These are phyloP conservation scores for Xestia ashworthii DNA, from an alignment of 2,888 invertebrate genomes.

Conservation along the genomic window DNA sequence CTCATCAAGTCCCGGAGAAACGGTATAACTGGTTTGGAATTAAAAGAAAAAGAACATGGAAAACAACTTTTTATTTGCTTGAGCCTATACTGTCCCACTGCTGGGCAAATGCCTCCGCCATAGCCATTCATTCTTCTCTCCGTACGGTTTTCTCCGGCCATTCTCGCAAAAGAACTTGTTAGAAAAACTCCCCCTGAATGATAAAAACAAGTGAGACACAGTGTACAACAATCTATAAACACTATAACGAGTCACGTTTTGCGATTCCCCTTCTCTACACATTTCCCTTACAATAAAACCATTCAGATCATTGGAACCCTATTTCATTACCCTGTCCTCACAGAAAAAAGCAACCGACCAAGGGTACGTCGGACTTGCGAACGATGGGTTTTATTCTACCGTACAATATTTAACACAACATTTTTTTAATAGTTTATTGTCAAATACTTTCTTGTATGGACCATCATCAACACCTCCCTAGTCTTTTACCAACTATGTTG, in stretches of 20 bases:
- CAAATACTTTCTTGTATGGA: too few species aligned
- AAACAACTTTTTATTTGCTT: too few species aligned
- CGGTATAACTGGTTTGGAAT: neutral
- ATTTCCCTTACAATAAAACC: constrained; percentile 33
- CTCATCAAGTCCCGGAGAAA: neutral
- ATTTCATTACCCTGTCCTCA: constrained; percentile 36
- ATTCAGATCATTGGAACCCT: constrained; percentile 19
- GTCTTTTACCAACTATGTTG: too few species aligned
- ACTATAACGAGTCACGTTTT: constrained; percentile 7
- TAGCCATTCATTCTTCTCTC: too few species aligned
- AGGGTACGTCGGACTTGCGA: neutral
- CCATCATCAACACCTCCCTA: too few species aligned
- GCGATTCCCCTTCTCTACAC: neutral
- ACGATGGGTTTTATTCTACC: neutral
- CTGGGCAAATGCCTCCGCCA: too few species aligned
- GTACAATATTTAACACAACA: too few species aligned
- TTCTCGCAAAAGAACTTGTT: too few species aligned
- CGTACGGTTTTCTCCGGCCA: too few species aligned
- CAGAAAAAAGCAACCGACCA: neutral
- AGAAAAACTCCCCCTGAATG: neutral
- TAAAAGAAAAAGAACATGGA: neutral
- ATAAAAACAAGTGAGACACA: neutral
- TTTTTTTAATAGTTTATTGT: too few species aligned
- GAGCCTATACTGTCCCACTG: too few species aligned
- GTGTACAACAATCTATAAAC: neutral